A percentile compares a stretch with the other conserved stretches of the same genome.
Conservation (phyloP, 2,113 vertebrate species). For the Athene noctua region DNA sequence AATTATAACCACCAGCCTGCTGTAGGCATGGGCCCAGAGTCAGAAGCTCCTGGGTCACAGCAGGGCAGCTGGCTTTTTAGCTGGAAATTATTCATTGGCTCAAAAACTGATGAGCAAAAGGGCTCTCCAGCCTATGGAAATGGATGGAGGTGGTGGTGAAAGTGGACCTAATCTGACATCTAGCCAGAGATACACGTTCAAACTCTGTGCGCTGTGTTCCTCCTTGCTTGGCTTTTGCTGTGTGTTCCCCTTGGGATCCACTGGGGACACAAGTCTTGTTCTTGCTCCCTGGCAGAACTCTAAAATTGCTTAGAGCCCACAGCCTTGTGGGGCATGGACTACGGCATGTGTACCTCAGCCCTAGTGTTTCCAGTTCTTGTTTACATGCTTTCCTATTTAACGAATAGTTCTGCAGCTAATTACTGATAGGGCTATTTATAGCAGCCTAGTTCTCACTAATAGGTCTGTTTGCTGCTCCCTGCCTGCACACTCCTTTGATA, state of each 20-base stretch:
- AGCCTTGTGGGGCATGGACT: background rate
- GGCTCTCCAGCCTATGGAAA: background rate
- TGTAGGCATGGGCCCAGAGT: background rate
- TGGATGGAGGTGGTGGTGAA: background rate
- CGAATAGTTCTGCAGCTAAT: background rate
- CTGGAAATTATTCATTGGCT: background rate
- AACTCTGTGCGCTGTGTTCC: background rate
- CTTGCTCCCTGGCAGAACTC: background rate
- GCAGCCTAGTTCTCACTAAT: background rate
- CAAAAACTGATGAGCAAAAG: background rate
- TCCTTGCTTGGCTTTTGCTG: background rate
- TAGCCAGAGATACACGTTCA: rapidly evolving
- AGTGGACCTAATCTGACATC: background rate
- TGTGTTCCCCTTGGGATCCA: background rate
- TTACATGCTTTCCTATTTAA: background rate
- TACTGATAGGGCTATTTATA: conserved; percentile 12
- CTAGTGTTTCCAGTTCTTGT: background rate
- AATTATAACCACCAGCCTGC: background rate
- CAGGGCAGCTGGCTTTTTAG: background rate
- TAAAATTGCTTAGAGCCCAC: background rate
- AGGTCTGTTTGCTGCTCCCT: background rate
- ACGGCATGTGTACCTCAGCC: background rate
- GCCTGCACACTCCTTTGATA: background rate
- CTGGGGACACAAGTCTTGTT: background rate
- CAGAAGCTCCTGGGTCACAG: background rate